Evolutionary conservation across 2,888 invertebrate genomes (phyloP), one percentile per base, ranked within the genome.

Genomic region (Dilophus febrilis): DNA sequence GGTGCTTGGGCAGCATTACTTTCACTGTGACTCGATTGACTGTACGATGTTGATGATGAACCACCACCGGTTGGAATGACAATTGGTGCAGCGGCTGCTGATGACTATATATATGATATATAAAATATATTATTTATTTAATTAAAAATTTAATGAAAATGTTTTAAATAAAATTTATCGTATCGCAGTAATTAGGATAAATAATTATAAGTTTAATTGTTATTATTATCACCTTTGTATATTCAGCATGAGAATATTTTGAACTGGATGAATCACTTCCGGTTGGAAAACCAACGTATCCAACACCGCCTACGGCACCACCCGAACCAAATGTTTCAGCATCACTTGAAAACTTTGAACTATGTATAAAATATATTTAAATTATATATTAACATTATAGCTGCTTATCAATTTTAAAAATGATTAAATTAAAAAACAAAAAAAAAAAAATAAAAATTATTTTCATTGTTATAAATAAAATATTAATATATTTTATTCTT

Each of bases 11-110:
- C 33, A 7, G 10, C 33, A 33, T 33, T 33, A 19, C 13, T 12
- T 30, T 35, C 35, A 35, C 33, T 34, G n/a, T 40, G 36, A 11
- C 40, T 40, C 3, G 40, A 40, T 13, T 19, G 17, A n/a, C 35
- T 38, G 4, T 38, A 30, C 11, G 41, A 37, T 14, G 41, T 41
- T 11, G 38, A 35, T 2, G 37, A 35, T 6, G 5, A 4, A 11
- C 40, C 26, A 36, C 40, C 37, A 11, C 40, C 26, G 33, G 28
- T 28, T 30, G 41, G 43, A 35, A 43, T 16, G 5, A 43, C 32
- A 18, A 52, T 36, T 17, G 53, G 52, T 8, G 40, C 41, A 8
- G 49, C 38, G 22, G 42, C 55, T 38, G 37, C 29, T 37, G 31
- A 27, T 28, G 22, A 22, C 22, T 22, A 8, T 22, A 6, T 6